A percentile compares a stretch with the other conserved stretches of the same genome.
Conservation (phyloP, 2,797 vertebrate species). For the Myoxocephalus aenaeus region DNA sequence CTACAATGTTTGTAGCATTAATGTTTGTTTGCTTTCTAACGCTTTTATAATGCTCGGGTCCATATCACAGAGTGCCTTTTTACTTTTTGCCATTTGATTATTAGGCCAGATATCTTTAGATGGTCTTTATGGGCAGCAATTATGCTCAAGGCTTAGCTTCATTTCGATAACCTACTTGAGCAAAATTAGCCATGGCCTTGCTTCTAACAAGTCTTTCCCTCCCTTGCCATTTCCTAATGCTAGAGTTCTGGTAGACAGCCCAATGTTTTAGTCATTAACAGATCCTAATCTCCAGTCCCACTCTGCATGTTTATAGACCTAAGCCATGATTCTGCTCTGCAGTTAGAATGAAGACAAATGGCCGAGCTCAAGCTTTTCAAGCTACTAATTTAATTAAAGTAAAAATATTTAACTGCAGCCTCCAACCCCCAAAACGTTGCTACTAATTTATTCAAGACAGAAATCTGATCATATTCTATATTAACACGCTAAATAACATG, state of each 20-base stretch:
- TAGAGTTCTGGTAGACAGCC: background rate
- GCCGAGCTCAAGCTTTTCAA: conserved; percentile 26
- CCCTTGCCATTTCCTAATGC: conserved; percentile 33
- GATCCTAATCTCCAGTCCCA: conserved; percentile 18
- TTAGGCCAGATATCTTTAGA: conserved; percentile 76
- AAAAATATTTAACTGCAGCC: background rate
- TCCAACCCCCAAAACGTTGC: background rate
- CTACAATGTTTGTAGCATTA: background rate
- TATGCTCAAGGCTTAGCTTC: conserved; percentile 62
- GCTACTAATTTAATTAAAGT: background rate
- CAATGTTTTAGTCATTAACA: conserved; percentile 24
- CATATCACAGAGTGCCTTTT: background rate
- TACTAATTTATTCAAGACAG: background rate
- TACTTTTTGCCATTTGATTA: conserved; percentile 53
- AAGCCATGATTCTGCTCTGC: conserved; percentile 15
- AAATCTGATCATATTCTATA: background rate
- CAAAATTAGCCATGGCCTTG: conserved; percentile 60
- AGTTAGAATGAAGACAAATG: conserved; percentile 45
- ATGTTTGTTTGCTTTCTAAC: background rate
- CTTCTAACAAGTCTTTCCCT: conserved; percentile 26
- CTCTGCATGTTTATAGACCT: conserved; percentile 26
- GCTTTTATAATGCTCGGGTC: background rate
- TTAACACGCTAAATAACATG: background rate
- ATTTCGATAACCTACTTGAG: conserved; percentile 74
- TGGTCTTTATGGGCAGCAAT: conserved; percentile 56